Conservation (phyloP, 2,797 vertebrate species). For the Lycodopsis pacificus region DNA sequence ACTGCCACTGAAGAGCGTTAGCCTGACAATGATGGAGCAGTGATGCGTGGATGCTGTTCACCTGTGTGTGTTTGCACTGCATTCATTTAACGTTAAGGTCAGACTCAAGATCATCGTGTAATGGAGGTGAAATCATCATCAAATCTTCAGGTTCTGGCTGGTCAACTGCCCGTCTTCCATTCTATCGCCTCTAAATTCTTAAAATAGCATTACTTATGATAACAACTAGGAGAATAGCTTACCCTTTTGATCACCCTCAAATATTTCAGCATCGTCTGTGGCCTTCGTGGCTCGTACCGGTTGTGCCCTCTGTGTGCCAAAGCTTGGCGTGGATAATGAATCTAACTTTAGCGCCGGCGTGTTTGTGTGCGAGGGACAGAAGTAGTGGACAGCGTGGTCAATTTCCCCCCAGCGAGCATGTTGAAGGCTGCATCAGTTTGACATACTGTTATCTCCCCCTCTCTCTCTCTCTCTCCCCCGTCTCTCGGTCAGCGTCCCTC, state of each 20-base stretch:
- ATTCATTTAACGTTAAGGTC: not conserved
- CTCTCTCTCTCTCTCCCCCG: no score
- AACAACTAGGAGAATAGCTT: not conserved
- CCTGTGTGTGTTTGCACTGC: not conserved
- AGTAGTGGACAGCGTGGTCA: slow-evolving; percentile 54
- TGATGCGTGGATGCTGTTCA: not conserved
- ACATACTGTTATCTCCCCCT: slow-evolving; percentile 38
- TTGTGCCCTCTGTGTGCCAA: slow-evolving; percentile 50
- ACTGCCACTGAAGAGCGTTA: no score
- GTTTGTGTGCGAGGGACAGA: slow-evolving; percentile 49
- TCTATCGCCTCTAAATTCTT: slow-evolving; percentile 22
- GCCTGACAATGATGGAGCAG: not conserved
- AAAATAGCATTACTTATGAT: slow-evolving; percentile 5
- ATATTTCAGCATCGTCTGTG: slow-evolving; percentile 34
- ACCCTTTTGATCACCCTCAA: slow-evolving; percentile 14
- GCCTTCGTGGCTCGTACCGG: slow-evolving; percentile 45
- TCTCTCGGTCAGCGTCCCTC: slow-evolving; percentile 11
- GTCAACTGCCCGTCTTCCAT: not conserved
- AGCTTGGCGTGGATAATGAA: slow-evolving; percentile 69
- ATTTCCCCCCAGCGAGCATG: slow-evolving; percentile 52
- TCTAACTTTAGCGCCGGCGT: slow-evolving; percentile 75
- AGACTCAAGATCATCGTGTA: slow-evolving; percentile 20
- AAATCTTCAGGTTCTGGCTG: not conserved
- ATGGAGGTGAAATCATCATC: not conserved
- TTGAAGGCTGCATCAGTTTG: slow-evolving; percentile 58